Evolutionary conservation across 2,797 vertebrate genomes (phyloP), one percentile per base, ranked within the genome.

Genomic region (Philypnodon macrostomus): DNA sequence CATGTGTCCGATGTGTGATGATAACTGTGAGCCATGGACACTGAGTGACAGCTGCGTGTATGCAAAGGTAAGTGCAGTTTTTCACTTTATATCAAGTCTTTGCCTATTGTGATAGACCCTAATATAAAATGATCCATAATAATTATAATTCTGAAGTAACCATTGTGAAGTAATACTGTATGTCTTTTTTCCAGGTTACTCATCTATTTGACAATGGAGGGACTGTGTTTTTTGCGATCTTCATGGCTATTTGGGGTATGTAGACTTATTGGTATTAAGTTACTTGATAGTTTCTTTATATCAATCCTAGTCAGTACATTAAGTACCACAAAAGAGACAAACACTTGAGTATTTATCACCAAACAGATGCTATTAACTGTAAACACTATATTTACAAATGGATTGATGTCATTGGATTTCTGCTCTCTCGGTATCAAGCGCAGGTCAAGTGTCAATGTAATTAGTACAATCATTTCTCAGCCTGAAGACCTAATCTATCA

Each of bases 191-290:
- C 37, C 67, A 99, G 97, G 95, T 99, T 71, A 98, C 97, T 21
- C 91, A 96, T 87, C 90, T 99, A 60, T 99, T 99, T 89, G 97
- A 99, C 82, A 99, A 99, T 2, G 95, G 97, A 57, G 97, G 97
- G 26, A 99, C 97, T 24, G 97, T 99, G 62, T 99, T 99, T 90
- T 98, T 99, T 63, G 97, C 97, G 27, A 99, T 99, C 87, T 99
- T 99, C 88, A 98, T 99, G 97, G 97, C 97, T 70, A 97, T 99
- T 78, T 99, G 97, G 97, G 97, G 97, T 99, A 90, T 86, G 96
- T 81, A 13, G 23, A 58, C 14, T 10, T 49, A 17, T 63, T 42
- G 18, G n/a, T 36, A 49, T 17, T 15, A 14, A 23, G 19, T 13
- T 16, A 23, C 61, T 23, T 47, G 48, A 35, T 29, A 41, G 37